phyloP scores from a whole-genome alignment of 2,888 invertebrate genomes.

The Halictus quadricinctus region DNA sequence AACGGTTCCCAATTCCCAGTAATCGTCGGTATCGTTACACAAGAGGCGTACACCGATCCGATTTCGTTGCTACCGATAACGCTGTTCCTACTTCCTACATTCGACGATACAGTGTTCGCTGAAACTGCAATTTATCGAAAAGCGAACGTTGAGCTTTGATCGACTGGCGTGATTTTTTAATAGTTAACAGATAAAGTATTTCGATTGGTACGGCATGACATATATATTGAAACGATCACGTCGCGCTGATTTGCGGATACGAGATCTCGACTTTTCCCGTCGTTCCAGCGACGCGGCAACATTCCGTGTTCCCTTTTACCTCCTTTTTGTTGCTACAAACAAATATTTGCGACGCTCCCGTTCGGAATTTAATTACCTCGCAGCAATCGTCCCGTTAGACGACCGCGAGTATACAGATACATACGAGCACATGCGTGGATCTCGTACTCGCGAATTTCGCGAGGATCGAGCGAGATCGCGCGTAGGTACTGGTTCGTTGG shows the following conservation, averaged over 20 bases:
- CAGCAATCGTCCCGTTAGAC: constrained; percentile 4
- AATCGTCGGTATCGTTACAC: constrained; percentile 18
- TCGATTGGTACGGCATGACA: neutral
- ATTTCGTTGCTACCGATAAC: neutral
- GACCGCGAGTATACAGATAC: neutral
- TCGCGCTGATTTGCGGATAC: neutral
- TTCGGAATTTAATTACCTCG: constrained; percentile 1
- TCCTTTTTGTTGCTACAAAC: neutral
- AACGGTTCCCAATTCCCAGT: constrained; percentile 2
- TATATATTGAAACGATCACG: neutral
- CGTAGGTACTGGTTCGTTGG: neutral
- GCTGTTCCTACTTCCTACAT: neutral
- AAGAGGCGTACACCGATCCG: constrained; percentile 53
- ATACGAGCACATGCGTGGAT: neutral
- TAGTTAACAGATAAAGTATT: neutral
- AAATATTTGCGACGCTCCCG: constrained; percentile 26
- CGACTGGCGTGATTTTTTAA: neutral
- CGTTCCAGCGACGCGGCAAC: neutral
- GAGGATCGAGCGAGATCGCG: neutral
- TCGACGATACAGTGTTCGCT: too few relatives aligned
- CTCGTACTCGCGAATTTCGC: neutral
- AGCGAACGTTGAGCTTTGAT: neutral
- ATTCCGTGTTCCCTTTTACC: neutral
- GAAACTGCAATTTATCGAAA: neutral
- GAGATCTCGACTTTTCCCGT: neutral